Conservation (phyloP, 1,140 invertebrate species). For the Manduca sexta region DNA sequence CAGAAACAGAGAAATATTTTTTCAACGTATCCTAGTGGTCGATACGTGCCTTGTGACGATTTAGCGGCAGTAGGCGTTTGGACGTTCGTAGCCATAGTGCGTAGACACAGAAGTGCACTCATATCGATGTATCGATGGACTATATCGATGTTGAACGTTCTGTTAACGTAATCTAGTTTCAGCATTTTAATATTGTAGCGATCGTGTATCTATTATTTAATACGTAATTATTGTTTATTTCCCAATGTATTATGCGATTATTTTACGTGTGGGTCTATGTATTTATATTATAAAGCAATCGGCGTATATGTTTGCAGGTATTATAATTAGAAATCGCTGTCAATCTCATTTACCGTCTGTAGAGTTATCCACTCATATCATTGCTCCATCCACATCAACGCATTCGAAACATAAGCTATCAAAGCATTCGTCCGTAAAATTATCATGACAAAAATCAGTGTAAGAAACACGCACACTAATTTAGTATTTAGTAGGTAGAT, state of each 20-base stretch:
- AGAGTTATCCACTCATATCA: constrained; percentile 51
- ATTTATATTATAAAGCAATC: too few species aligned
- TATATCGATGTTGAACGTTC: constrained; percentile 13
- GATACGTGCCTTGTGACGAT: constrained; percentile 61
- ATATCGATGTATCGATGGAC: too few species aligned
- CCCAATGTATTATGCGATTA: too few species aligned
- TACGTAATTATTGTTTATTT: neutral
- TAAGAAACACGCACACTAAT: constrained; percentile 53
- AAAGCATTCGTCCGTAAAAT: constrained; percentile 16
- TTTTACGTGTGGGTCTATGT: too few species aligned
- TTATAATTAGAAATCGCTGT: neutral
- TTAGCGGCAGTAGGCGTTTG: constrained; percentile 31
- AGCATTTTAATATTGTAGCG: constrained; percentile 52
- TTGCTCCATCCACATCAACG: constrained; percentile 46
- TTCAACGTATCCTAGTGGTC: constrained; percentile 57
- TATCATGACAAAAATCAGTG: constrained; percentile 5
- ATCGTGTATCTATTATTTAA: constrained; percentile 33
- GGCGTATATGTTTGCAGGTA: too few species aligned
- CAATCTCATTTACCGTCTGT: constrained; percentile 10
- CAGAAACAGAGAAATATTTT: constrained; percentile 59
- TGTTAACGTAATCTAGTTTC: constrained; percentile 47
- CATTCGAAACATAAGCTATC: neutral
- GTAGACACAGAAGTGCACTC: too few species aligned
- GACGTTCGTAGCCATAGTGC: neutral
- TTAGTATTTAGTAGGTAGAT: constrained; percentile 27